Percentiles rank a stretch among this genome's conserved stretches.
Evolutionary conservation across 2,888 invertebrate species (phyloP).

Genomic region (Protonemura montana): DNA sequence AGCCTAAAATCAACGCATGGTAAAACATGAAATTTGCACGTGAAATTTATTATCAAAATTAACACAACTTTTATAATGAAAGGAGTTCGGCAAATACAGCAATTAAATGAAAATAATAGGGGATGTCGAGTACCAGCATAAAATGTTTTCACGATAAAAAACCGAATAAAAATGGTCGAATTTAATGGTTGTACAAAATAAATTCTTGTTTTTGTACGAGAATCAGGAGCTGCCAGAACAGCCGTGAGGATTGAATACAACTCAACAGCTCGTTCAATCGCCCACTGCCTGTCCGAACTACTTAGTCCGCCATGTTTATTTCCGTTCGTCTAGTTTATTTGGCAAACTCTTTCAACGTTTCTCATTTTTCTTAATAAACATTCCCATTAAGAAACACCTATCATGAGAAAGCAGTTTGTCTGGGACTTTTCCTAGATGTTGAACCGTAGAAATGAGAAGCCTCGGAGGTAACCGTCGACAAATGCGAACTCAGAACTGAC

Average conservation of each 20-base stretch:
- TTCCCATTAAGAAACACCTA: not conserved
- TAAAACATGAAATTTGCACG: not conserved
- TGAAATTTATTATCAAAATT: not conserved
- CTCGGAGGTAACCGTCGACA: too few species aligned
- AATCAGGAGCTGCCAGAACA: not conserved
- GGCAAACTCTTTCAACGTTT: conserved; percentile 17
- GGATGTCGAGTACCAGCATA: not conserved
- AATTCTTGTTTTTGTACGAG: not conserved
- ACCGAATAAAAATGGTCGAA: not conserved
- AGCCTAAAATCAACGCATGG: not conserved
- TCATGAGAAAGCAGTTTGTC: not conserved
- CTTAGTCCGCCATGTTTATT: conserved; percentile 23
- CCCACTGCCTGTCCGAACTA: not conserved
- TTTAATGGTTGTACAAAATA: not conserved
- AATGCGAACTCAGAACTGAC: not conserved
- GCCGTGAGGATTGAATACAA: not conserved
- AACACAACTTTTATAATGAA: not conserved
- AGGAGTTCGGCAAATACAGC: not conserved
- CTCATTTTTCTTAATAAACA: conserved; percentile 15
- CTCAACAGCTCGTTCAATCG: not conserved
- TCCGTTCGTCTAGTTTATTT: conserved; percentile 13
- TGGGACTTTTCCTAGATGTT: not conserved
- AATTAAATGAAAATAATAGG: not conserved
- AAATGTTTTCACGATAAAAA: not conserved
- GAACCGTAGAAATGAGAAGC: too few species aligned